Percentiles rank a stretch among this genome's conserved stretches.
Conservation (phyloP, 2,797 vertebrate genomes). For the Acrocephalus scirpaceus region DNA sequence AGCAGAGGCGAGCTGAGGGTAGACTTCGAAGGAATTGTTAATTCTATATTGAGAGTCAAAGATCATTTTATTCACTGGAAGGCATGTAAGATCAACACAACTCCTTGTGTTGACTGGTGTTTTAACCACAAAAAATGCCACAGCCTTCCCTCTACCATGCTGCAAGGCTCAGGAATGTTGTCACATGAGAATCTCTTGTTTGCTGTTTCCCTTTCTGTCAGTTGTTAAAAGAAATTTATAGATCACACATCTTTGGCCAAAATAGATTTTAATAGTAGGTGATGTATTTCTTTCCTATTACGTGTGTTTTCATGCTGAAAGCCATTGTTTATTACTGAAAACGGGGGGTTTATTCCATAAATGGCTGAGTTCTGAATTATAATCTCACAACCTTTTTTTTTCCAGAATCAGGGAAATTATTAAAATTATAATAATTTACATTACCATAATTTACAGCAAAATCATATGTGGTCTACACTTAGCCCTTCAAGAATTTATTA, state of each 20-base stretch:
- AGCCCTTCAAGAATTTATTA: neutral
- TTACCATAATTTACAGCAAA: neutral
- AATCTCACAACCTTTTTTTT: neutral
- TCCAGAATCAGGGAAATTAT: neutral
- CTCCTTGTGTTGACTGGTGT: neutral
- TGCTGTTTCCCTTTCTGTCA: neutral
- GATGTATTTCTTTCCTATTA: neutral
- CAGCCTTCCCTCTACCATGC: neutral
- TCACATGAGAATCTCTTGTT: neutral
- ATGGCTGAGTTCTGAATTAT: neutral
- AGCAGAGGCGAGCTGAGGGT: neutral
- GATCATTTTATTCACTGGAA: neutral
- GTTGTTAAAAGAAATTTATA: neutral
- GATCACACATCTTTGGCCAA: neutral
- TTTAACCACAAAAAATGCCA: neutral
- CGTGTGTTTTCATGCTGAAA: neutral
- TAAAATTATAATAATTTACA: neutral
- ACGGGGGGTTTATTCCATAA: neutral
- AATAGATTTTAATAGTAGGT: neutral
- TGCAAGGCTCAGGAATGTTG: neutral
- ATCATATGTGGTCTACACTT: neutral
- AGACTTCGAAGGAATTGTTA: neutral
- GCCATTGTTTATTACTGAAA: neutral
- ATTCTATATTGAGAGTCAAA: neutral
- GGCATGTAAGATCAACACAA: neutral